phyloP scores from a whole-genome alignment of 1,140 invertebrate species.

The Leucophenga varia region DNA sequence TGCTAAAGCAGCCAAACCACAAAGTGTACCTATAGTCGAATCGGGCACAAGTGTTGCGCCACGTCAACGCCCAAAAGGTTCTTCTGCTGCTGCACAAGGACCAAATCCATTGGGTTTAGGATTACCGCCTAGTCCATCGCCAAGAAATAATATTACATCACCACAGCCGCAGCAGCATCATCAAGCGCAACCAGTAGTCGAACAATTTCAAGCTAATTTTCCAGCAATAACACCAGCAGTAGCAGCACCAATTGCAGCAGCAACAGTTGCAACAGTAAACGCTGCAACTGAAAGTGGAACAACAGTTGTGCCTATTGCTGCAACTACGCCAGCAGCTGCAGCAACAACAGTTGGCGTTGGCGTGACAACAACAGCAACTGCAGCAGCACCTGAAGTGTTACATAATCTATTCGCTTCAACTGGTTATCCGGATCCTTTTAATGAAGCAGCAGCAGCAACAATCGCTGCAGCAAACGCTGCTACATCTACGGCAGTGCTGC shows the following conservation, averaged over 20 bases:
- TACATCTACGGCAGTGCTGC: constrained; percentile 4
- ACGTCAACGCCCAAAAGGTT: constrained; percentile 78
- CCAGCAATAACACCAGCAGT: constrained; percentile 44
- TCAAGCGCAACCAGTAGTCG: constrained; percentile 33
- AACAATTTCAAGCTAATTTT: constrained; percentile 55
- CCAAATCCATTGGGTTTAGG: constrained; percentile 58
- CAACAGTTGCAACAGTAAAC: constrained; percentile 40
- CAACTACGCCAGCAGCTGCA: constrained; percentile 24
- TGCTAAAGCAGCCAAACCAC: constrained; percentile 55
- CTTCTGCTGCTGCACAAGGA: constrained; percentile 50
- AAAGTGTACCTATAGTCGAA: constrained; percentile 61
- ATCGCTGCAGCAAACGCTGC: constrained; percentile 7
- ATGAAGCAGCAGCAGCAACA: constrained; percentile 53
- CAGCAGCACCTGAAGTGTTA: constrained; percentile 18
- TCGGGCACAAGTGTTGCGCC: constrained; percentile 78
- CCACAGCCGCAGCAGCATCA: constrained; percentile 38
- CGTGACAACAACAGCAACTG: constrained; percentile 30
- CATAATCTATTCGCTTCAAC: constrained; percentile 58
- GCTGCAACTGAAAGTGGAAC: constrained; percentile 22
- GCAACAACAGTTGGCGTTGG: no score
- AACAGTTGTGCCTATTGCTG: constrained; percentile 25
- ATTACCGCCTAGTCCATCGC: constrained; percentile 58
- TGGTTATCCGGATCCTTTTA: constrained; percentile 64
- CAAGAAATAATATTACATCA: constrained; percentile 49
- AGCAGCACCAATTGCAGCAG: constrained; percentile 38